Evolutionary conservation across 64 coral and sea anemone species (phyloP).

Genomic region (Stichodactyla mertensii): DNA sequence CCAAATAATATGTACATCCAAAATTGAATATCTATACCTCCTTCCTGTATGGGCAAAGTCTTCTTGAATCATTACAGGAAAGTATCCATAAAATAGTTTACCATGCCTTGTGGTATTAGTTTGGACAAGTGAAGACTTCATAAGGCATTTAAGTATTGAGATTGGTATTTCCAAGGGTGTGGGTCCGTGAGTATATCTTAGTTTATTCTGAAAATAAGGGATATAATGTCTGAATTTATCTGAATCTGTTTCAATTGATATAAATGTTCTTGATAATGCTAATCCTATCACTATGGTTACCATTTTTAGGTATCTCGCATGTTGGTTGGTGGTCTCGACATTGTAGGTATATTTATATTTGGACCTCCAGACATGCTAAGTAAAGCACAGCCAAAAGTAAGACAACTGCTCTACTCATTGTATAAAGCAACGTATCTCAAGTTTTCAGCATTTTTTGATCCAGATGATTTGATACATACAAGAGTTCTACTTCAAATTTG

Average conservation of each 20-base stretch:
- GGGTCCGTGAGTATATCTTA: too few relatives aligned
- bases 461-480: slow-evolving; percentile 18
- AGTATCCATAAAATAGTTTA: too few relatives aligned
- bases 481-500: slow-evolving; percentile 64
- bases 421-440: slow-evolving; percentile 34
- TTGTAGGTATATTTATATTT: slow-evolving; percentile 59
- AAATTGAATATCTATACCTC: too few relatives aligned
- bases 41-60: too few relatives aligned
- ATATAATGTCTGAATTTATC: too few relatives aligned
- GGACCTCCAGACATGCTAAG: slow-evolving; percentile 49
- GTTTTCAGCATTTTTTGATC: slow-evolving; percentile 40
- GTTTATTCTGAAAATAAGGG: too few relatives aligned
- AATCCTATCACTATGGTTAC: neutral
- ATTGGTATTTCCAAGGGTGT: too few relatives aligned
- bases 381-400: slow-evolving; percentile 34
- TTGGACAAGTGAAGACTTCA: too few relatives aligned
- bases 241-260: too few relatives aligned
- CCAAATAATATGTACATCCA: neutral
- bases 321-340: slow-evolving; percentile 45
- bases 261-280: neutral
- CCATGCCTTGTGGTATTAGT: too few relatives aligned
- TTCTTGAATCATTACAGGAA: too few relatives aligned
- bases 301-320: slow-evolving; percentile 44
- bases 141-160: too few relatives aligned
- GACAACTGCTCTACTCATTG: slow-evolving; percentile 38